phyloP scores from a whole-genome alignment of 30 jellyfish, hydroid and myxozoan genomes.

The Euphysa ruthae region DNA sequence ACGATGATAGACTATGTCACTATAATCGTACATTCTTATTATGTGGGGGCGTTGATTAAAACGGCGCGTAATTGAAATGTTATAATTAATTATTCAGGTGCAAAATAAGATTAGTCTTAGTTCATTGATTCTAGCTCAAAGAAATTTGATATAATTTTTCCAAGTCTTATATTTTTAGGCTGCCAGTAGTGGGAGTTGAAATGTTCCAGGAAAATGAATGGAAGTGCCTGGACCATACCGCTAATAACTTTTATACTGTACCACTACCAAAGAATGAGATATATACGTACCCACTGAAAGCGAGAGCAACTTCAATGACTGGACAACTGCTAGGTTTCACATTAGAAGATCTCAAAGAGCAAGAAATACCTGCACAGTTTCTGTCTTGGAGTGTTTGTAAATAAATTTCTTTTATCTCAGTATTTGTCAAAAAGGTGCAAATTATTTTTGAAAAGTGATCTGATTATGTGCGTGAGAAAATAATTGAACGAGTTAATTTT shows the following conservation, averaged over 20 bases:
- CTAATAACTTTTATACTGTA: slow-evolving; percentile 39
- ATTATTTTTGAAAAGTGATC: too few species aligned
- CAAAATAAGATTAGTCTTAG: too few species aligned
- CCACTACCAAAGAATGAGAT: slow-evolving; percentile 6
- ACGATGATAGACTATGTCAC: too few species aligned
- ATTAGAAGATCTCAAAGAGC: slow-evolving; percentile 15
- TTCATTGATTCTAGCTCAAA: too few species aligned
- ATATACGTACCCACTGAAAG: slow-evolving; percentile 21
- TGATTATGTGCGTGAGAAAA: too few species aligned
- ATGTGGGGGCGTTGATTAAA: too few species aligned
- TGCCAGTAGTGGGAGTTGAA: slow-evolving; percentile 64
- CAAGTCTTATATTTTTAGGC: slow-evolving; percentile 21
- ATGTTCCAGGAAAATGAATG: slow-evolving; percentile 55
- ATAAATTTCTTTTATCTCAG: not conserved
- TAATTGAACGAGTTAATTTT: too few species aligned
- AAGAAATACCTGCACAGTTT: slow-evolving; percentile 41
- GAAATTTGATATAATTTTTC: not conserved
- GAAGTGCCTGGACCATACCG: slow-evolving; percentile 57
- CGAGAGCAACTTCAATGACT: slow-evolving; percentile 62
- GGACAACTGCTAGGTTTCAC: slow-evolving; percentile 74
- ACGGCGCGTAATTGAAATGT: too few species aligned
- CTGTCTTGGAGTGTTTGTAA: slow-evolving; percentile 48
- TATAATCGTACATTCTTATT: too few species aligned
- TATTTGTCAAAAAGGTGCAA: too few species aligned
- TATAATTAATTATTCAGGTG: too few species aligned